Percentiles rank a stretch among this genome's conserved stretches.
Conservation (phyloP, 2,113 vertebrate species). For the Psittacula cyanocephala region DNA sequence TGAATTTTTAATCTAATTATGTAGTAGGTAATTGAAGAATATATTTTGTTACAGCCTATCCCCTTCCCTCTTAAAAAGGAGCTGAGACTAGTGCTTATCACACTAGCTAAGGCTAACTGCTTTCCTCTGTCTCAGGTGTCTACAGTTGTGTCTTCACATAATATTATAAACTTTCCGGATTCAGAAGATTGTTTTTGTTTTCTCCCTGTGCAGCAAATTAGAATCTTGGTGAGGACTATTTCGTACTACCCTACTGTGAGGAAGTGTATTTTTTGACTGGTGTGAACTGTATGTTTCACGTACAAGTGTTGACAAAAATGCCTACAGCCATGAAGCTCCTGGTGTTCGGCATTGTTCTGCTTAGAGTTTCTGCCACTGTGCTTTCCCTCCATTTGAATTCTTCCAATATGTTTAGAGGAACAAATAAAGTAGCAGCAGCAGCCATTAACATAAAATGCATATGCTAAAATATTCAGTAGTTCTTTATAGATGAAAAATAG, state of each 20-base stretch:
- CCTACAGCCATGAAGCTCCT: background rate
- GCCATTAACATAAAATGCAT: background rate
- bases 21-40: background rate
- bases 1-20: background rate
- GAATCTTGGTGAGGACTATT: background rate
- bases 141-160: background rate
- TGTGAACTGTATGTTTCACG: background rate
- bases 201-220: background rate
- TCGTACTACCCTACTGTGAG: rapidly evolving
- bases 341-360: background rate
- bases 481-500: background rate
- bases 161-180: background rate
- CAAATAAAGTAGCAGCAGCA: background rate
- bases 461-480: background rate
- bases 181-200: background rate
- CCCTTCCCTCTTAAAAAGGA: background rate
- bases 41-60: background rate
- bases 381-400: background rate
- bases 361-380: background rate
- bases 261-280: background rate
- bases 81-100: background rate
- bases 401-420: background rate
- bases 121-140: background rate
- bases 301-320: background rate
- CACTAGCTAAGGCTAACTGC: background rate